Percentiles rank a stretch among this genome's conserved stretches.
These are phyloP conservation scores for pig (Sus scrofa) DNA, from an alignment of 2,113 vertebrate genomes.

Conservation along the genomic window T2T-Sscrofa CM000820.6:962501-963000, in stretches of 20 bases:
- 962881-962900: conserved; percentile 65
- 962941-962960: no score
- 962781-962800: conserved; percentile 82
- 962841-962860: conserved; percentile 70
- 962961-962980: conserved; percentile 71
- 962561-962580: conserved; percentile 65
- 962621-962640: conserved; percentile 72
- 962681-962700: conserved; percentile 80
- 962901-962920: no score
- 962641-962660: conserved; percentile 67
- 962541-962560: conserved; percentile 50
- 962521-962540: conserved; percentile 47
- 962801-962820: conserved; percentile 83
- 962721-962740: conserved; percentile 84
- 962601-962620: conserved; percentile 74
- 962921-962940: no score
- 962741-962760: conserved; percentile 82
- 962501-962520: conserved; percentile 48
- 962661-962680: conserved; percentile 74
- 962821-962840: conserved; percentile 77
- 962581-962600: conserved; percentile 62
- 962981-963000: conserved; percentile 64
- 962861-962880: conserved; percentile 70
- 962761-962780: conserved; percentile 88
- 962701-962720: conserved; percentile 80